Evolutionary conservation across 2,888 invertebrate genomes (phyloP).

Genomic region (Strigamia transsilvanica): DNA sequence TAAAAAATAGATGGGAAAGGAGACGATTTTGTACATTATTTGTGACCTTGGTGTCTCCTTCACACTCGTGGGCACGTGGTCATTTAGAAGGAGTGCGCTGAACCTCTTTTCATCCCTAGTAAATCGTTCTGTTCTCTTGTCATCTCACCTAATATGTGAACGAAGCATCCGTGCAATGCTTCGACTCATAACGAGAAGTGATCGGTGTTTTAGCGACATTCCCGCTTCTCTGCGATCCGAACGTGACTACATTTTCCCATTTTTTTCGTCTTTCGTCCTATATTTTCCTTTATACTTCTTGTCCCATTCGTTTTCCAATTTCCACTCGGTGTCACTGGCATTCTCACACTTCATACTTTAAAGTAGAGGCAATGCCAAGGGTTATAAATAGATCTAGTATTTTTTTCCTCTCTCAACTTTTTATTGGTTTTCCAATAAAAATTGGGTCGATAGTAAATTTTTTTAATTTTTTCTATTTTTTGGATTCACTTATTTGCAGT

Average conservation of each 20-base stretch:
- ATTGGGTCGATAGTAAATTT: conserved; percentile 37
- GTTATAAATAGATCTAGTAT: conserved; percentile 46
- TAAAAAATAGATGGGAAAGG: conserved; percentile 11
- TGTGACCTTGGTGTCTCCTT: conserved; percentile 41
- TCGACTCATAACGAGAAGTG: conserved; percentile 48
- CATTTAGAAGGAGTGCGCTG: conserved; percentile 23
- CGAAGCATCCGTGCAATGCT: conserved; percentile 46
- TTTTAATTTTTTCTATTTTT: conserved; percentile 6
- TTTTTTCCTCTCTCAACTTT: conserved; percentile 5
- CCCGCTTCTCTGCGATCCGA: background rate
- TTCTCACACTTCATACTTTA: conserved; percentile 43
- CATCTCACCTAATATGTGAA: conserved; percentile 39
- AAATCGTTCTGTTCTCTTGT: conserved; percentile 36
- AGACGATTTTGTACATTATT: background rate
- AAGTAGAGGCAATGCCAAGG: conserved; percentile 49
- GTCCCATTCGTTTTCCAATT: conserved; percentile 49
- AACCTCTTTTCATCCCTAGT: conserved; percentile 15
- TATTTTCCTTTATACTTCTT: conserved; percentile 49
- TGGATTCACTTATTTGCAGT: background rate
- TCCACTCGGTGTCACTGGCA: conserved; percentile 48
- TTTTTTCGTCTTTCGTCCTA: background rate
- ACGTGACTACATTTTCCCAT: conserved; percentile 33
- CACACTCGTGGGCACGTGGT: conserved; percentile 33
- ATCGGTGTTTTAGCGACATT: conserved; percentile 40
- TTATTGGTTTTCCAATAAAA: conserved; percentile 42